Base-by-base conservation (phyloP, 2,888 invertebrate genomes). In the Drosophila lacicola region DNA sequence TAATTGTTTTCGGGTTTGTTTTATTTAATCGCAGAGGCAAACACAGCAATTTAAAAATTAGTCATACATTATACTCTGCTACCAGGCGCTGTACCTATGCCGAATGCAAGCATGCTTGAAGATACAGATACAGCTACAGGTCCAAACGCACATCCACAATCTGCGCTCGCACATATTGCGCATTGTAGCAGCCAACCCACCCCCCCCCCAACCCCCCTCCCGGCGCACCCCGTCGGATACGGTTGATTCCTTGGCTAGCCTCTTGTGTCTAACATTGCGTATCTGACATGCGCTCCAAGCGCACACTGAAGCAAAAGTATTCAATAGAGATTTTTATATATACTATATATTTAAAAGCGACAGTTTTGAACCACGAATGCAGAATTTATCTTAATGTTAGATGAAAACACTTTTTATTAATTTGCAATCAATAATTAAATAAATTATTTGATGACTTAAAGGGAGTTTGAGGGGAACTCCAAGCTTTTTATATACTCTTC, bases 231-330 rank as follows among this genome's bases (percentile, higher is more conserved):
- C 46, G 44, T 73, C 58, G 70, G 88, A 74, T 82, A 85, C 82
- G 86, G 57, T 88, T 88, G 88, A 83, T 83, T 83, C 82, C 82
- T 68, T 69, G 58, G 75, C 66, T 47, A 29, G 65, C 65, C 85
- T 82, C 69, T 85, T 82, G 83, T 83, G 86, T 69, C 87, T 83
- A 83, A 57, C 88, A 82, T 63, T 83, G 83, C 83, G 83, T 83
- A 83, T 83, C 83, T 86, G 82, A 88, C 74, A 70, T 68, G 82
- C 64, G 73, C 63, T 61, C 14, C 63, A 51, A 42, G 44, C 33
- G 56, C 57, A 71, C 57, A 65, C 60, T 70, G 19, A 34, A 56
- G 25, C 39, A 54, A 54, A 56, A 37, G 19, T 3, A 3, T n/a
- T 37, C 14, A 34, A 10, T 36, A 17, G 41, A 57, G 29, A 0